A percentile compares a stretch with the other conserved stretches of the same genome.
phyloP scores from a whole-genome alignment of 2,113 vertebrate species.

The Excalfactoria chinensis region DNA sequence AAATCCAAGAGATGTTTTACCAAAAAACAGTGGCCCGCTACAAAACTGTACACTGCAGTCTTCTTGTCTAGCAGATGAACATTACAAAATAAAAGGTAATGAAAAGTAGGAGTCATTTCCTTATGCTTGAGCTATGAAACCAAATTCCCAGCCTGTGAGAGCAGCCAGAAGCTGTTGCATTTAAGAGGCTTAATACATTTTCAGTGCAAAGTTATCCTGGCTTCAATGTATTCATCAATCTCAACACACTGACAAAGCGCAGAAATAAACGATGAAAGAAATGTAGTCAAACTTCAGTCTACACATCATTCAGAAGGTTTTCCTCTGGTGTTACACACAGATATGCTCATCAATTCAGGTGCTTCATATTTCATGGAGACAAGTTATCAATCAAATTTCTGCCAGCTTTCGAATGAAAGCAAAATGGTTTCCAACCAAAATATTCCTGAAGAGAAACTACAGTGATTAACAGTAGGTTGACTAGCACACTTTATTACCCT shows the following conservation, averaged over 20 bases:
- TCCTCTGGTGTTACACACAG: not conserved
- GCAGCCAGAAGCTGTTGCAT: not conserved
- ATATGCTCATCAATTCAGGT: not conserved
- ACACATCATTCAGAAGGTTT: not conserved
- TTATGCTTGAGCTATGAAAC: constrained; percentile 1
- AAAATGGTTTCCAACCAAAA: not conserved
- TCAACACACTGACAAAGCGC: not conserved
- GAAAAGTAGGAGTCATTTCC: not conserved
- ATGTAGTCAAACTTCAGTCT: not conserved
- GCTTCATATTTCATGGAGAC: not conserved
- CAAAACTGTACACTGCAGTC: not conserved
- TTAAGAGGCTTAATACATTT: not conserved
- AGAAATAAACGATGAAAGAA: not conserved
- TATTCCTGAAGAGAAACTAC: not conserved
- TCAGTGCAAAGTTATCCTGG: not conserved
- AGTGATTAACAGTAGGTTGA: not conserved
- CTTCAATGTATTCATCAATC: not conserved
- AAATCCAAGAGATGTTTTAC: not conserved
- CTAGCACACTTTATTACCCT: not conserved
- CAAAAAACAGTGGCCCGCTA: not conserved
- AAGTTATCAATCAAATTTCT: not conserved
- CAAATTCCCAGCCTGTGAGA: not conserved
- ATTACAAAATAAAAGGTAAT: not conserved
- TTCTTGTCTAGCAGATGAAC: not conserved
- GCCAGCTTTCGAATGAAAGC: not conserved